A percentile compares a stretch with the other conserved stretches of the same genome.
Conservation (phyloP, 1,140 invertebrate species). For the Potamilus streckersoni region DNA sequence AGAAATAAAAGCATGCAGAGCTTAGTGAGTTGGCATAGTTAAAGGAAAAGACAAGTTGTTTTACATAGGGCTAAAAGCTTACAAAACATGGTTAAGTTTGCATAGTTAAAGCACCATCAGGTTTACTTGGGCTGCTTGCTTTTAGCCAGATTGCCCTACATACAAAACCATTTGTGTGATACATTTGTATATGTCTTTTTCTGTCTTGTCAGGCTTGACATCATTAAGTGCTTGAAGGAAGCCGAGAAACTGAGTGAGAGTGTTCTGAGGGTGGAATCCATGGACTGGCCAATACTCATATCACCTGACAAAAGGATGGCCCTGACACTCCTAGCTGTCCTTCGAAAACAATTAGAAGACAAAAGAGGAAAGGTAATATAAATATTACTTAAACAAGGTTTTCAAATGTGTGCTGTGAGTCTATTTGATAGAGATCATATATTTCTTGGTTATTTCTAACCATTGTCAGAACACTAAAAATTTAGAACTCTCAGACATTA, state of each 20-base stretch:
- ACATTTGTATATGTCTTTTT: neutral
- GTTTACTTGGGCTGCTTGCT: too few species aligned
- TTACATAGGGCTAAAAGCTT: too few species aligned
- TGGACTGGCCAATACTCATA: constrained; percentile 56
- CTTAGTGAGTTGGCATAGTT: too few species aligned
- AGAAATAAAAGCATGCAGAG: too few species aligned
- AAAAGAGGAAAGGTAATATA: constrained; percentile 39
- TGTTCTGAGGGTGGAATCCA: constrained; percentile 47
- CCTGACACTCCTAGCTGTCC: constrained; percentile 36
- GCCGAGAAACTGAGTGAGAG: constrained; percentile 47
- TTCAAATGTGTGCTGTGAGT: neutral
- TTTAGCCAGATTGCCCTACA: too few species aligned
- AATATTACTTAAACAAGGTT: neutral
- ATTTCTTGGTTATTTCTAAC: too few species aligned
- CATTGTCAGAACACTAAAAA: too few species aligned
- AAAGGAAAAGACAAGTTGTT: too few species aligned
- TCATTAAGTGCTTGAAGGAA: constrained; percentile 42
- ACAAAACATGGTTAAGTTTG: too few species aligned
- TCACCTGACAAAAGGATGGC: constrained; percentile 40
- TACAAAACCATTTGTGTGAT: too few species aligned
- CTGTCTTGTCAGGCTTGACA: constrained; percentile 44
- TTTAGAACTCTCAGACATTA: too few species aligned
- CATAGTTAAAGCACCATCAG: too few species aligned
- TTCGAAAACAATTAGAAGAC: constrained; percentile 54
- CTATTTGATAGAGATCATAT: neutral